Conservation (phyloP, 2,888 invertebrate genomes). For the Trachelus stipa region DNA sequence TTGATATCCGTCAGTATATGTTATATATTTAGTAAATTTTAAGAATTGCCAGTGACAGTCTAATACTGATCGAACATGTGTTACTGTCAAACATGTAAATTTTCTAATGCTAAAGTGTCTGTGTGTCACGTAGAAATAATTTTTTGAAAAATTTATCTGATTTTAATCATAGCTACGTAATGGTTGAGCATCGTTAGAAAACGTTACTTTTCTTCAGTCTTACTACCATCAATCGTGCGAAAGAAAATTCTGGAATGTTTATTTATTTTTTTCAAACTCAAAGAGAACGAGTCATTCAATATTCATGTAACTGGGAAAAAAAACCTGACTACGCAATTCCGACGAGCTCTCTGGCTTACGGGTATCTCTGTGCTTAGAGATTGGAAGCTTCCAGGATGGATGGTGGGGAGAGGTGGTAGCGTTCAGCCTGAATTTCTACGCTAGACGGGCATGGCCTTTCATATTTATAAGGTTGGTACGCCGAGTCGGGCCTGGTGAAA, state of each 20-base stretch:
- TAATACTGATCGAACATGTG: background rate
- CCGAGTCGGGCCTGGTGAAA: background rate
- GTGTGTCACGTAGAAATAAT: background rate
- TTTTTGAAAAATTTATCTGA: background rate
- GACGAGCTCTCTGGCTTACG: constrained; percentile 24
- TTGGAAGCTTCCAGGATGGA: background rate
- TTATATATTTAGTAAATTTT: background rate
- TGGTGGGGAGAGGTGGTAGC: background rate
- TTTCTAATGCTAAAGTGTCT: background rate
- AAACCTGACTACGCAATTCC: constrained; percentile 37
- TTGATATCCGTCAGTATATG: background rate
- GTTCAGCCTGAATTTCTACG: background rate
- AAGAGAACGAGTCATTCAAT: constrained; percentile 37
- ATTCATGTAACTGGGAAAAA: constrained; percentile 37
- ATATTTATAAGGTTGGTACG: background rate
- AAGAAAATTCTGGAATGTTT: background rate
- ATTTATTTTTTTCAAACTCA: constrained; percentile 26
- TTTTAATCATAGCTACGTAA: background rate
- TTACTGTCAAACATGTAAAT: background rate
- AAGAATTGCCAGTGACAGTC: background rate
- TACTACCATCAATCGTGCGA: background rate
- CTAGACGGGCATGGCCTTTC: background rate
- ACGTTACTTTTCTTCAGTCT: background rate
- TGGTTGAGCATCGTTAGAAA: background rate
- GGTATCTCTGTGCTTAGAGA: constrained; percentile 16